These are phyloP conservation scores for Drosophila putrida DNA, from an alignment of 2,888 invertebrate genomes.

Conservation along the genomic window DNA sequence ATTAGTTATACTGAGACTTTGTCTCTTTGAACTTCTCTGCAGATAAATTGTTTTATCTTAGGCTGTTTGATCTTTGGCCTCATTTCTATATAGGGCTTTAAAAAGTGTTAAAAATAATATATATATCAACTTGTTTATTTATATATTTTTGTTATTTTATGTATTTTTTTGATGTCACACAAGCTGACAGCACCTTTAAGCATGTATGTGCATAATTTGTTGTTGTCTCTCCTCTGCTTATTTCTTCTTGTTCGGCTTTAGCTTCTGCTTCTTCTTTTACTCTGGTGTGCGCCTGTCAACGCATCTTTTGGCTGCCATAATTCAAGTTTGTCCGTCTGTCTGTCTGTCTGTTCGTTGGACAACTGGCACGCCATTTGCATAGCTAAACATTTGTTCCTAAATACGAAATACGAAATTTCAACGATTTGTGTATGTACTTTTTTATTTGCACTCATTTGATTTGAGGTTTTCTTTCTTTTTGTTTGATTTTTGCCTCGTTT, in stretches of 20 bases:
- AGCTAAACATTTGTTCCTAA: conserved; percentile 77
- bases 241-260: conserved; percentile 36
- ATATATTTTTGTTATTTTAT: conserved; percentile 24
- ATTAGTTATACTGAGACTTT: neutral
- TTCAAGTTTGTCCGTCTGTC: conserved; percentile 61
- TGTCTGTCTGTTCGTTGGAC: conserved; percentile 21
- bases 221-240: conserved; percentile 46
- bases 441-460: conserved; percentile 62
- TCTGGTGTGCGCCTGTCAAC: conserved; percentile 61
- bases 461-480: conserved; percentile 20
- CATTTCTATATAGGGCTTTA: conserved; percentile 18
- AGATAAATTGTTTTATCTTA: neutral
- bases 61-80: conserved; percentile 10
- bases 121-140: conserved; percentile 18
- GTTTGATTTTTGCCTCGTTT: conserved; percentile 52
- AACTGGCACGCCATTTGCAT: conserved; percentile 78
- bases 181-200: conserved; percentile 73
- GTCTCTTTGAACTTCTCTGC: neutral
- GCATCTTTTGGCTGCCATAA: conserved; percentile 78
- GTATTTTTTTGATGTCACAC: conserved; percentile 45
- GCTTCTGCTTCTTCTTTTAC: conserved; percentile 19
- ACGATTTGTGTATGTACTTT: conserved; percentile 44
- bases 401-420: conserved; percentile 71
- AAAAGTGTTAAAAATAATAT: conserved; percentile 37
- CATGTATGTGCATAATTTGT: conserved; percentile 49